Conservation (phyloP, 2,888 invertebrate species). For the Monoplex corrugatus region DNA sequence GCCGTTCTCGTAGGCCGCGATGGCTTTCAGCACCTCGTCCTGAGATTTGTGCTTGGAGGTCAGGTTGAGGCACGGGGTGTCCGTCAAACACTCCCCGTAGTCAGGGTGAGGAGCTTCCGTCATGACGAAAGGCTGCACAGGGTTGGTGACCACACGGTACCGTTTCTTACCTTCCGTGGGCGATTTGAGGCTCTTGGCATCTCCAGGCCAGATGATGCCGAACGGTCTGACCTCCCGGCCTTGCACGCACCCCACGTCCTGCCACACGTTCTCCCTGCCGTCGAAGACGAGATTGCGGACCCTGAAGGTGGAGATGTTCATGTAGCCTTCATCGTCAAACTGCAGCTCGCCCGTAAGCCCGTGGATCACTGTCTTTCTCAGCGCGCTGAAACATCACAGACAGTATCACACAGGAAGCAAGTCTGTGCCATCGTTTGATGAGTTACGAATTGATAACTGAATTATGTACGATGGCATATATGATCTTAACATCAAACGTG, state of each 20-base stretch:
- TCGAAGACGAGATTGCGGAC: constrained; percentile 87
- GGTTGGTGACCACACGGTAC: constrained; percentile 92
- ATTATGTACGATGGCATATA: too few species aligned
- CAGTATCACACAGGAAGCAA: too few species aligned
- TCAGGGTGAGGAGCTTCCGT: constrained; percentile 87
- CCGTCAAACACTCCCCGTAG: constrained; percentile 69
- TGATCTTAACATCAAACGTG: too few species aligned
- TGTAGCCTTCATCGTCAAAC: constrained; percentile 76
- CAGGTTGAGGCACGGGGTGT: constrained; percentile 71
- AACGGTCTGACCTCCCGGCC: constrained; percentile 85
- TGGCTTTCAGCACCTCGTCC: constrained; percentile 80
- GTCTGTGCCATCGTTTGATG: too few species aligned
- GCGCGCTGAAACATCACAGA: not conserved
- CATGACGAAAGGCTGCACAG: constrained; percentile 96
- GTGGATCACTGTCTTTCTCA: constrained; percentile 59
- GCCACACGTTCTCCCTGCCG: constrained; percentile 71
- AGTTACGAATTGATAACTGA: too few species aligned
- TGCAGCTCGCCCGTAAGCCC: constrained; percentile 82
- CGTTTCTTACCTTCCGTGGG: constrained; percentile 84
- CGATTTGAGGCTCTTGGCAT: constrained; percentile 83
- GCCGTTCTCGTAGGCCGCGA: constrained; percentile 79
- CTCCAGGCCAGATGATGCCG: constrained; percentile 95
- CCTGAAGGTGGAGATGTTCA: constrained; percentile 87
- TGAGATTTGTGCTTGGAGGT: constrained; percentile 63
- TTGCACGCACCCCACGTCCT: constrained; percentile 73